Base-by-base conservation (phyloP, 2,888 invertebrate genomes). In the Hedychridium roseum region DNA sequence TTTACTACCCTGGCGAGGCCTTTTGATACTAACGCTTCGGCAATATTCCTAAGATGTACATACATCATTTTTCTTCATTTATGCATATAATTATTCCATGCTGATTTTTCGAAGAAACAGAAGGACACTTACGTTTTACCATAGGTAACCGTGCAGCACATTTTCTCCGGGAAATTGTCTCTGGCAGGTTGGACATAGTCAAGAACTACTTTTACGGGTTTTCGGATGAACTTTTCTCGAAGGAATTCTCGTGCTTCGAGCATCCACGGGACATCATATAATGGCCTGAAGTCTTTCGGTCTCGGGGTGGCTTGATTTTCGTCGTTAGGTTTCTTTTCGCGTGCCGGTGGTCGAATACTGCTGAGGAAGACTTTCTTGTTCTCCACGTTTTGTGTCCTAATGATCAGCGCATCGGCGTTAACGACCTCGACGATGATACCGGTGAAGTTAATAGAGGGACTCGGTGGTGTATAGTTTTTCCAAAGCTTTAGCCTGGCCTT, bases 191-290 rank as follows among this genome's bases (percentile, higher is more conserved):
- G 98, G 52, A 96, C 90, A 77, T 99, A 99, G 80, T 99, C 99
- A 17, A 98, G 88, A 15, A 87, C 87, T 5, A 97, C 92, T 66
- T 89, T 90, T 0, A 97, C 94, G 79, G 91, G 93, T 79, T 98
- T 98, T 38, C 97, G 95, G 69, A 99, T 89, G 9, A 99, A 83
- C 74, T 96, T 95, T 76, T 97, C 97, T 31, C 99, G 86, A 26
- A 99, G 83, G 76, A 92, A 98, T 81, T 99, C 99, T 41, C 99
- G 87, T 0, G 97, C 97, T 79, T 99, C 99, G 77, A 91, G 97
- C 94, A 99, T 94, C 87, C 92, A 96, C 1, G 99, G 99, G 72
- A 98, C 92, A 76, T 99, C 99, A 77, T 98, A 99, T 0, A 99
- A 84, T 0, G 97, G 95, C 68, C 94, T 88, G 77, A 87, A 91